Percentiles rank a stretch among this genome's conserved stretches.
Evolutionary conservation across 2,797 vertebrate species (phyloP).

Genomic region (Sebastolobus altivelis): DNA sequence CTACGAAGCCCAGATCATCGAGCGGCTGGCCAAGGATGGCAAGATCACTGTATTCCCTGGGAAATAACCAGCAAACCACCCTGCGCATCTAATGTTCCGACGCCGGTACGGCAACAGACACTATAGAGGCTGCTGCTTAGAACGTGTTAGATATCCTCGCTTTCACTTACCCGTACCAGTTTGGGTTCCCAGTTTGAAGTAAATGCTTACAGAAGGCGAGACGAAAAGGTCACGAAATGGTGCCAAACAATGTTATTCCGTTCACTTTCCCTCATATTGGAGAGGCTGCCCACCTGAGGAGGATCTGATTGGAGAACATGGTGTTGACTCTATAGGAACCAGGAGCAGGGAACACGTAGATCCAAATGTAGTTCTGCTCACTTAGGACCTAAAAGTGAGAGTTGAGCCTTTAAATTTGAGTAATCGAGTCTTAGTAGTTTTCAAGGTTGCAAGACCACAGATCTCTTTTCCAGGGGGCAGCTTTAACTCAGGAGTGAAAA

Average conservation of each 20-base stretch:
- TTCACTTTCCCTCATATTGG: constrained; percentile 9
- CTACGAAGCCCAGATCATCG: constrained; percentile 95
- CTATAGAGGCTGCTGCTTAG: constrained; percentile 31
- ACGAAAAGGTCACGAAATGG: not conserved
- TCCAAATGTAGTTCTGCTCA: constrained; percentile 14
- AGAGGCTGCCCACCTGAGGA: not conserved
- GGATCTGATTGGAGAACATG: not conserved
- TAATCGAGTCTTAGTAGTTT: not conserved
- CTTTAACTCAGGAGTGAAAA: constrained; percentile 2
- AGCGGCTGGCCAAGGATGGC: constrained; percentile 91
- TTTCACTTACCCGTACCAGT: constrained; percentile 34
- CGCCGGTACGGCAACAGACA: not conserved
- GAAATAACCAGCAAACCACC: constrained; percentile 74
- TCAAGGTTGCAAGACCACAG: constrained; percentile 4
- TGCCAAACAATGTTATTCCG: not conserved
- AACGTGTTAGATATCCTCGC: constrained; percentile 33
- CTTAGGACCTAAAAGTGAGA: not conserved
- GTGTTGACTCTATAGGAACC: not conserved
- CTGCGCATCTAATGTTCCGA: not conserved
- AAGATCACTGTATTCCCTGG: constrained; percentile 96
- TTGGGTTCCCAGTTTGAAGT: constrained; percentile 31
- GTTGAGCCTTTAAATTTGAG: constrained; percentile 1
- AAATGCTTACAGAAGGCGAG: not conserved
- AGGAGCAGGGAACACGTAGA: not conserved
- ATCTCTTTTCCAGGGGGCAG: constrained; percentile 7